These are phyloP conservation scores for Sebastes miniatus DNA, from an alignment of 2,797 vertebrate genomes.

Conservation along the genomic window DNA sequence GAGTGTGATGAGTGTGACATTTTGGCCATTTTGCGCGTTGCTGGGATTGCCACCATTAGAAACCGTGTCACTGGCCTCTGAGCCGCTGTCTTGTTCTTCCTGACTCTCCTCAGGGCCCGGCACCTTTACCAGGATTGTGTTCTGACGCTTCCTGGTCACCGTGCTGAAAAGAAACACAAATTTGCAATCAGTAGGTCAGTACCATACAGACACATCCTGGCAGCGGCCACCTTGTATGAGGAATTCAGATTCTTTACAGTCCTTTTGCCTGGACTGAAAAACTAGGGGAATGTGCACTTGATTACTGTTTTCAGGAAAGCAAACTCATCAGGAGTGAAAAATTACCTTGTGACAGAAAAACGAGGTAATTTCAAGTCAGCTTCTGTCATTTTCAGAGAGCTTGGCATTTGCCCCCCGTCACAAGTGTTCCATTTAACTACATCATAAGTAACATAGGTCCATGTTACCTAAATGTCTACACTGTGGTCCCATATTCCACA, in stretches of 20 bases:
- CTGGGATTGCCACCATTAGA: slow-evolving; percentile 90
- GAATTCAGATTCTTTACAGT: not conserved
- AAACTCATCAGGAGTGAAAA: too few species aligned
- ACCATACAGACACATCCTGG: not conserved
- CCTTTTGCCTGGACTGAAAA: not conserved
- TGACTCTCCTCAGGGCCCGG: slow-evolving; percentile 93
- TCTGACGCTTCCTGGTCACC: slow-evolving; percentile 90
- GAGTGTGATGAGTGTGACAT: slow-evolving; percentile 96
- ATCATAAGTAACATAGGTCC: not conserved
- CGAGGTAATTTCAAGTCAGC: not conserved
- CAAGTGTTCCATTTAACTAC: too few species aligned
- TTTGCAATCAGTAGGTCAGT: not conserved
- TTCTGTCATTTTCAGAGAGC: not conserved
- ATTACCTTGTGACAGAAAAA: not conserved
- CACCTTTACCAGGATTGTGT: slow-evolving; percentile 97
- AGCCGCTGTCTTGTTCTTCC: slow-evolving; percentile 96
- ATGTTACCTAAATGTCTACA: not conserved
- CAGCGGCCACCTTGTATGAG: not conserved
- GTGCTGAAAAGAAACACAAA: slow-evolving; percentile 78
- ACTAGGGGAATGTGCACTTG: not conserved
- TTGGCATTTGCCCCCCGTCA: not conserved
- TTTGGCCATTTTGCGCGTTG: slow-evolving; percentile 88
- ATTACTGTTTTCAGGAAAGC: too few species aligned
- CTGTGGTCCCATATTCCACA: not conserved
- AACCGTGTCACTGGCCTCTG: slow-evolving; percentile 94